Percentiles rank a stretch among this genome's conserved stretches.
Evolutionary conservation across 2,797 vertebrate species (phyloP).

Genomic region (Arrhamphus sclerolepis): DNA sequence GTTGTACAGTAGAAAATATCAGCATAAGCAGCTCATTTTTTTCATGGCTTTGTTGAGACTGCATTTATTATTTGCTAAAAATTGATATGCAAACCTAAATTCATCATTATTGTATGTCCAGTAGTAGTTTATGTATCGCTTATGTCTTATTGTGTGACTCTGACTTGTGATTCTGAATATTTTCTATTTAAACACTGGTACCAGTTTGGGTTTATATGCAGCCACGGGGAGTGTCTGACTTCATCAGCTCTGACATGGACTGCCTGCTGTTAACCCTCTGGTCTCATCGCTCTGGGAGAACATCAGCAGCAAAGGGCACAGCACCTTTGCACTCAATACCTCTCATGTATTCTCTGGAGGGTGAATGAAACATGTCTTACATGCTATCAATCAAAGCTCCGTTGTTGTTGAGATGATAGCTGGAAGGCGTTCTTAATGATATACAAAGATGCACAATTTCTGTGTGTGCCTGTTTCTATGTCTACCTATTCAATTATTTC

Average conservation of each 20-base stretch:
- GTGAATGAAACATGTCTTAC: conserved; percentile 18
- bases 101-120: not conserved
- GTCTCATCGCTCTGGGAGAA: conserved; percentile 31
- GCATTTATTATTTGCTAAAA: not conserved
- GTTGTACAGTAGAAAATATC: conserved; percentile 19
- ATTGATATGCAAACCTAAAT: not conserved
- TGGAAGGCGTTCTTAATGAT: conserved; percentile 14
- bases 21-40: conserved; percentile 2
- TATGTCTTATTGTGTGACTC: no score
- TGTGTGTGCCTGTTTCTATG: not conserved
- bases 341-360: conserved; percentile 50
- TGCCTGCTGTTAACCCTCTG: conserved; percentile 35
- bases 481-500: no score
- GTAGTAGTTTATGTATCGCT: no score
- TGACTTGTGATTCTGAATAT: no score
- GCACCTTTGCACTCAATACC: conserved; percentile 34
- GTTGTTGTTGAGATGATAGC: conserved; percentile 6
- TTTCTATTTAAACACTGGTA: not conserved
- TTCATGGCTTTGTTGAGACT: not conserved
- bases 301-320: conserved; percentile 29
- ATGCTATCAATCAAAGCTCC: conserved; percentile 16
- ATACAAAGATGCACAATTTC: conserved; percentile 24
- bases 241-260: conserved; percentile 24
- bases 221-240: conserved; percentile 27
- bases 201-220: conserved; percentile 28